Percentiles rank a stretch among this genome's conserved stretches.
These are phyloP conservation scores for Aphaenogaster rudis DNA, from an alignment of 1,140 invertebrate species.

Conservation along the genomic window DNA sequence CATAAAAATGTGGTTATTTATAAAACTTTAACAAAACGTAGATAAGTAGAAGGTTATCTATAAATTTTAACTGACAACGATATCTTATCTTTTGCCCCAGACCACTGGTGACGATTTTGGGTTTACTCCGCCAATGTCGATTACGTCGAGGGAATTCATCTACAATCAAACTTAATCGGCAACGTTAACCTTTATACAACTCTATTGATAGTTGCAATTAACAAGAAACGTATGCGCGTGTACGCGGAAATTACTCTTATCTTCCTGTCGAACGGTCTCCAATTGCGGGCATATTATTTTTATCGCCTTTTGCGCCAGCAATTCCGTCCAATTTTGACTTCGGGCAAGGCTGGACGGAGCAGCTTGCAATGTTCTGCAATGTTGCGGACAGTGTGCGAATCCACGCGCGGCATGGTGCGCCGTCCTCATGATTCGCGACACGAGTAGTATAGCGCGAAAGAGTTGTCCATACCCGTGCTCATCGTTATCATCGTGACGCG, in stretches of 20 bases:
- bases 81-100: conserved; percentile 24
- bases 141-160: neutral
- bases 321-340: conserved; percentile 18
- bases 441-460: conserved; percentile 28
- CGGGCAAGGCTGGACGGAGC: neutral
- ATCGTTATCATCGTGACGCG: conserved; percentile 73
- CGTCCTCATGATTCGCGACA: conserved; percentile 12
- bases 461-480: conserved; percentile 49
- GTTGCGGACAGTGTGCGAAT: neutral
- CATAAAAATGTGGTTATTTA: too few relatives aligned
- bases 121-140: neutral
- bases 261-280: neutral
- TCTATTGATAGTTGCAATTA: neutral
- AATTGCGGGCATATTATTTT: conserved; percentile 18
- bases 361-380: neutral
- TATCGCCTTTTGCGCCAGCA: neutral
- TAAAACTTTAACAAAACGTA: neutral
- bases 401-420: conserved; percentile 16
- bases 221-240: neutral
- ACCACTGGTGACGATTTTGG: neutral
- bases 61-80: neutral
- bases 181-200: neutral
- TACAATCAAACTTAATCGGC: neutral
- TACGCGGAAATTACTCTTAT: neutral
- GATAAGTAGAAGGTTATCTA: neutral